Base-by-base conservation (phyloP, 2,113 vertebrate genomes). In the Labrus mixtus region DNA sequence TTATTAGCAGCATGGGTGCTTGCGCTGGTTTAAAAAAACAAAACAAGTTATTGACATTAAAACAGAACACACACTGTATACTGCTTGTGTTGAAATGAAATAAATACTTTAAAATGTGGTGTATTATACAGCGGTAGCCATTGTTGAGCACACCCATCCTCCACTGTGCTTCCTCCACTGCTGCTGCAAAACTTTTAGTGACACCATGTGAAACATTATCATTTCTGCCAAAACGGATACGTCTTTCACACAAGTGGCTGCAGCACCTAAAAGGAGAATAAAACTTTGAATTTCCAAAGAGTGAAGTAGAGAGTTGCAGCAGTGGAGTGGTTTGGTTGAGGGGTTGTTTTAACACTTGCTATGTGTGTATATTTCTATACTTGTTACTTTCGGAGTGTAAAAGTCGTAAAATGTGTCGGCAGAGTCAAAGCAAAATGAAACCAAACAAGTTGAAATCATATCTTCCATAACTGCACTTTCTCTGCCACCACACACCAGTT, bases 401-500 rank as follows among this genome's bases (percentile, higher is more conserved):
- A 8, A 4, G 41, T 51, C 13, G 17, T 46, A 65, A 67, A 41
- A 72, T 55, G 20, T 54, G 58, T 58, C 56, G 82, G 81, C 71
- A 68, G 70, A 81, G 20, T 17, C 63, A 29, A 90, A 48, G 54
- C 69, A 74, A 81, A 46, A n/a, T 60, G 51, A 75, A 67, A 13
- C 12, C 8, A 66, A 65, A 78, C 2, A 29, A 10, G 8, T 56
- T 79, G 56, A 77, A 41, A 79, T 92, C 79, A 92, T 7, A 89
- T 94, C 59, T 90, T 91, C 79, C 86, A 89, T 45, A 75, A 68
- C 58, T 90, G 59, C 67, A 90, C 89, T 84, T 95, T 95, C 89
- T 95, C 92, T 16, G 91, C 89, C 63, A 93, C 89, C 76, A 92
- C 69, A 19, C 92, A 94, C 90, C 91, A 93, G 81, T 94, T 94